Evolutionary conservation across 2,113 vertebrate genomes (phyloP).

Genomic region (Falco punctatus): DNA sequence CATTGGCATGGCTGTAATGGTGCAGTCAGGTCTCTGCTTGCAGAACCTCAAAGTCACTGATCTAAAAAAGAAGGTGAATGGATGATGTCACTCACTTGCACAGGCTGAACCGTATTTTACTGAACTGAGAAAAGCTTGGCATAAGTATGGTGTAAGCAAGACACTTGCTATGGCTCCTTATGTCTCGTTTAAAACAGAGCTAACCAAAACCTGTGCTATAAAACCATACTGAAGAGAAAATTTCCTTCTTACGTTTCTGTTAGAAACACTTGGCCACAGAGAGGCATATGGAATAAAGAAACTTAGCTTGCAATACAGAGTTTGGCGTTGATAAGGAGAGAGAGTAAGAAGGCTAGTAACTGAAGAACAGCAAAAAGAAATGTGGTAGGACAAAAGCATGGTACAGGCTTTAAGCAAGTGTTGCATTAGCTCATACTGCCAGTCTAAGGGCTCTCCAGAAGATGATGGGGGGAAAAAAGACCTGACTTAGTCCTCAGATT

Average conservation of each 20-base stretch:
- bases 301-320: background rate
- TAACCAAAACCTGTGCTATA: background rate
- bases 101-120: background rate
- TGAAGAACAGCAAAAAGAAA: background rate
- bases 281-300: background rate
- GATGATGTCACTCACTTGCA: background rate
- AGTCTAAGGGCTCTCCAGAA: background rate
- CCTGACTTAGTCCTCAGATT: background rate
- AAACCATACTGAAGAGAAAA: background rate
- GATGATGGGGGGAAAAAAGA: rapidly evolving
- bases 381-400: background rate
- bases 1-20: background rate
- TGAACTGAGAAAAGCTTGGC: background rate
- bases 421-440: background rate
- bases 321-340: background rate
- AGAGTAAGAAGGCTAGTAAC: background rate
- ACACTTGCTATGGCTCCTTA: background rate
- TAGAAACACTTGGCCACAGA: background rate
- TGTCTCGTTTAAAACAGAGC: background rate
- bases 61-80: background rate
- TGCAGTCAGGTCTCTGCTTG: background rate
- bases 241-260: background rate
- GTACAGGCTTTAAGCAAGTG: background rate
- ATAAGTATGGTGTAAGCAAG: background rate
- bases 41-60: background rate